Percentiles rank a stretch among this genome's conserved stretches.
These are phyloP conservation scores for Cryptoblepharus egeriae DNA, from an alignment of 2,797 vertebrate species.

Conservation along the genomic window DNA sequence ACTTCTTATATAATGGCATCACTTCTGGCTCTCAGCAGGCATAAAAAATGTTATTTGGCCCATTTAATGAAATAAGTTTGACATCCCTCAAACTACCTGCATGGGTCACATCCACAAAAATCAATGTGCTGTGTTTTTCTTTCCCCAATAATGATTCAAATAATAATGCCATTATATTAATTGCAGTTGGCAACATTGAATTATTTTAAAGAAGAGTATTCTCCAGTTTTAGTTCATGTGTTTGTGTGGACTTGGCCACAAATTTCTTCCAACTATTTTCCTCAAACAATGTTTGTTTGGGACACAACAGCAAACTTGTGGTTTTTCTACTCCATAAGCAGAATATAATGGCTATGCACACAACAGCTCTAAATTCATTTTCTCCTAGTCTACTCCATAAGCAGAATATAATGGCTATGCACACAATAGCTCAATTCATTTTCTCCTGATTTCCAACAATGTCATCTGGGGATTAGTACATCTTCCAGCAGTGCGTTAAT, in stretches of 20 bases:
- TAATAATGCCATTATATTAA: not conserved
- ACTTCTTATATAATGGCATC: too few relatives aligned
- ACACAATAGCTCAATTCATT: conserved; percentile 9
- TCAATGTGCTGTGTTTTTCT: not conserved
- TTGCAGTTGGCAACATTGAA: not conserved
- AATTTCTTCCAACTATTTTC: not conserved
- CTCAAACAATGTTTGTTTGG: not conserved
- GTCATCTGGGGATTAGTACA: conserved; percentile 46
- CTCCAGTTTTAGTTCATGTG: not conserved
- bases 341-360: not conserved
- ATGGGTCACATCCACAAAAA: not conserved
- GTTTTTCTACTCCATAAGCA: not conserved
- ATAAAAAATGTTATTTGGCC: not conserved
- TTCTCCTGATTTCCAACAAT: conserved; percentile 61
- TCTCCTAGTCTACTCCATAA: too few relatives aligned
- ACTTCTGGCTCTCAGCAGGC: too few relatives aligned
- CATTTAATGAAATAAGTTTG: too few relatives aligned
- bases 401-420: not conserved
- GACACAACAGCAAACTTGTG: not conserved
- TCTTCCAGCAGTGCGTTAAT: conserved; percentile 58
- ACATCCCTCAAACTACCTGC: not conserved
- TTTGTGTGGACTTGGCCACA: not conserved
- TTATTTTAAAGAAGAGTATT: too few relatives aligned
- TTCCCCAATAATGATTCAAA: not conserved
- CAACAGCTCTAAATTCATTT: conserved; percentile 21